phyloP scores from a whole-genome alignment of 2,797 vertebrate genomes.

The Numenius phaeopus region DNA sequence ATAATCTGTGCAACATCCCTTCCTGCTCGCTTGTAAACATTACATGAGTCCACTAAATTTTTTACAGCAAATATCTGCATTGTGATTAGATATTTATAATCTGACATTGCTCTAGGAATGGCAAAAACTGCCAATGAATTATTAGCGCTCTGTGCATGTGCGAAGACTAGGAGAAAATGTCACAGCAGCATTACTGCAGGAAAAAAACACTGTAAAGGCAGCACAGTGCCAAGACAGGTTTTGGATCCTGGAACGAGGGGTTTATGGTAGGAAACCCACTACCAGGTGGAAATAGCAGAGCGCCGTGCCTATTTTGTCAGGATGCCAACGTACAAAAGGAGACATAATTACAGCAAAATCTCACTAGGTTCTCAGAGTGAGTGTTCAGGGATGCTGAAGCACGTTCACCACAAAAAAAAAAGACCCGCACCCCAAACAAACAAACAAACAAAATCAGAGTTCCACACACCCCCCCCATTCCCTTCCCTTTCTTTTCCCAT shows the following conservation, averaged over 20 bases:
- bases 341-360: background rate
- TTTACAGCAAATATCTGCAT: background rate
- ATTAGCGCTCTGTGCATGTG: background rate
- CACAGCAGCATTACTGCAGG: background rate
- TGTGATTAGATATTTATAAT: conserved; percentile 24
- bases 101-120: background rate
- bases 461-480: rapidly evolving
- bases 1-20: background rate
- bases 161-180: background rate
- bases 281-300: background rate
- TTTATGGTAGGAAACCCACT: background rate
- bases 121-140: conserved; percentile 4
- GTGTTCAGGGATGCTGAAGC: background rate
- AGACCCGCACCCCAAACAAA: too few species aligned
- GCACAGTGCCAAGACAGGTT: rapidly evolving
- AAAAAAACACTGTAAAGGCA: background rate
- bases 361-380: background rate
- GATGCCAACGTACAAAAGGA: background rate
- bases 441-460: background rate
- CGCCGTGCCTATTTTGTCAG: background rate
- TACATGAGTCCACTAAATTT: background rate
- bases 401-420: background rate
- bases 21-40: background rate
- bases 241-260: background rate
- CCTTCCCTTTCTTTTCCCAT: background rate